Conservation (phyloP, 2,113 vertebrate species). For the Rattus rattus region DNA sequence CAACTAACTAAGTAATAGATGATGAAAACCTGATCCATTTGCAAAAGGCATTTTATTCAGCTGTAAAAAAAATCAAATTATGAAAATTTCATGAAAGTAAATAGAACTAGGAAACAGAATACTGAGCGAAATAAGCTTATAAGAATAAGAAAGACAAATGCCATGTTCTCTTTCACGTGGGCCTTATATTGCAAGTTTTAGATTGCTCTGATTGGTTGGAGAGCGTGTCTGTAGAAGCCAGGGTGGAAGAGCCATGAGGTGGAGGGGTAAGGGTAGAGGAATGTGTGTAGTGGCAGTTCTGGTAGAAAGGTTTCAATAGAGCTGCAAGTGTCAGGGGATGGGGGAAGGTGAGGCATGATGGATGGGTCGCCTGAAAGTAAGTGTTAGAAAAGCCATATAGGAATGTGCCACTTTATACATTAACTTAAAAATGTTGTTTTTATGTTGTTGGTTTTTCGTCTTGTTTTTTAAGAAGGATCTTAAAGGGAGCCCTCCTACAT, state of each 20-base stretch:
- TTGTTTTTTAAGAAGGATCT: not conserved
- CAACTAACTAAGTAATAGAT: not conserved
- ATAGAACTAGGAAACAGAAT: not conserved
- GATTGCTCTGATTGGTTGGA: not conserved
- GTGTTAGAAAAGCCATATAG: not conserved
- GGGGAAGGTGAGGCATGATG: not conserved
- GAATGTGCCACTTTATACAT: not conserved
- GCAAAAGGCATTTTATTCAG: not conserved
- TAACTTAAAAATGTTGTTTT: not conserved
- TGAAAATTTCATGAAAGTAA: not conserved
- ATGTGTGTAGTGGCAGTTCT: not conserved
- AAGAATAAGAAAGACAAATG: not conserved
- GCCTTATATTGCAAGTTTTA: not conserved
- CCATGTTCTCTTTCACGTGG: not conserved
- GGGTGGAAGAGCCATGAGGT: not conserved
- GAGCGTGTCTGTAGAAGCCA: not conserved
- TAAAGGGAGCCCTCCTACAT: not conserved
- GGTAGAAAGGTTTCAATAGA: not conserved
- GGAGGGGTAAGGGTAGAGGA: not conserved
- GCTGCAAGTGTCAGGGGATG: not conserved
- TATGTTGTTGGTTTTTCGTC: not conserved
- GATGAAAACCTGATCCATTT: not conserved
- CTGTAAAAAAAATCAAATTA: not conserved
- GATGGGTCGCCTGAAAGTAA: not conserved
- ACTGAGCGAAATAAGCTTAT: not conserved